phyloP scores from a whole-genome alignment of 2,888 invertebrate species.

The Tinea trinotella region DNA sequence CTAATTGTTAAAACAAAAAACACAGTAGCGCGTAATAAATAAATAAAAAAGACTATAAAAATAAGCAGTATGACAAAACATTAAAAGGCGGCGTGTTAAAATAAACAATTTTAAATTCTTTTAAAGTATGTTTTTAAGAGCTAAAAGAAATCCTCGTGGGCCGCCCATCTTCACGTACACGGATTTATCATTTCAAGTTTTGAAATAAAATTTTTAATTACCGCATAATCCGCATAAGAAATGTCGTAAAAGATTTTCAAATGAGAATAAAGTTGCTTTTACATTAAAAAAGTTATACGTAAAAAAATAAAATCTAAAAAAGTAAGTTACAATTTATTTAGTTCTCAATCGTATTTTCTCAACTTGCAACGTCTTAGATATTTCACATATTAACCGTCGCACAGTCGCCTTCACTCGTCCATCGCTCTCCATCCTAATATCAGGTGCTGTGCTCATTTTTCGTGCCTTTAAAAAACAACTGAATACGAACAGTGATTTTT shows the following conservation, averaged over 20 bases:
- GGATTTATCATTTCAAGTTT: constrained; percentile 19
- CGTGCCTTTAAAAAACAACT: too few species aligned
- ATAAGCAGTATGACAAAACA: background rate
- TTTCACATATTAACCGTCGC: too few species aligned
- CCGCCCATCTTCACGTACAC: constrained; percentile 18
- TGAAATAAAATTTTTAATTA: constrained; percentile 25
- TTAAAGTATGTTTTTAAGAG: constrained; percentile 1
- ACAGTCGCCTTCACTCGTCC: too few species aligned
- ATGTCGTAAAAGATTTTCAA: constrained; percentile 17
- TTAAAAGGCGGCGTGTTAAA: background rate
- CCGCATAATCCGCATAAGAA: constrained; percentile 22
- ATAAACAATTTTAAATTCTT: background rate
- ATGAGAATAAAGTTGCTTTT: background rate
- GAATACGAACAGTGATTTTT: too few species aligned
- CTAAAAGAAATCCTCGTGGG: constrained; percentile 1
- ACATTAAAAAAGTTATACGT: background rate
- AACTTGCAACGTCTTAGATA: too few species aligned
- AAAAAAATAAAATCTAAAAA: too few species aligned
- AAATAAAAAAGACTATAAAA: constrained; percentile 1
- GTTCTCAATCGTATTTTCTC: too few species aligned
- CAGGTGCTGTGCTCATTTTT: too few species aligned
- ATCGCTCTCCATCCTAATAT: too few species aligned
- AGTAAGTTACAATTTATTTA: too few species aligned
- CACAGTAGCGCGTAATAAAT: constrained; percentile 8
- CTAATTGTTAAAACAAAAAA: background rate